Conservation (phyloP, 2,888 invertebrate genomes). For the Hipparchia semele region DNA sequence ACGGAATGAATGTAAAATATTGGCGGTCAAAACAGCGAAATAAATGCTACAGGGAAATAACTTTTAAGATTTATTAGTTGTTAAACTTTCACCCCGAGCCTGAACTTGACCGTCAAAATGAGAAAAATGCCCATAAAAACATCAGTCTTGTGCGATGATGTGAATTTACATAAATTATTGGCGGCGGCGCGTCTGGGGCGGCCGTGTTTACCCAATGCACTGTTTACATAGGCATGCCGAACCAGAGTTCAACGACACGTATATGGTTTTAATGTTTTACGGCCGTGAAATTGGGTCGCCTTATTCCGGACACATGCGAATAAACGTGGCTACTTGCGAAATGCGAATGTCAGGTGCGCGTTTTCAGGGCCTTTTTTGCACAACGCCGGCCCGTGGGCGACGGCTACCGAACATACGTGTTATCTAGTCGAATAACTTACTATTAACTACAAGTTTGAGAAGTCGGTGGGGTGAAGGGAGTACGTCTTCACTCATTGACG, state of each 20-base stretch:
- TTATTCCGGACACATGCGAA: conserved; percentile 66
- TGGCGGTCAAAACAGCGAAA: not conserved
- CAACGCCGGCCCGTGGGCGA: not conserved
- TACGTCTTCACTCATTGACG: conserved; percentile 82
- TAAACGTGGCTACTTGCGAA: conserved; percentile 50
- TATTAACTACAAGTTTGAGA: conserved; percentile 78
- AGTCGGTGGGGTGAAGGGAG: conserved; percentile 79
- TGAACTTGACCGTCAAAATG: conserved; percentile 81
- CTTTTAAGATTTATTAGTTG: conserved; percentile 55
- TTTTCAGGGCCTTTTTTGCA: not conserved
- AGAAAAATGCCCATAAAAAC: conserved; percentile 73
- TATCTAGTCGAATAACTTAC: conserved; percentile 59
- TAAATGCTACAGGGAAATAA: conserved; percentile 19
- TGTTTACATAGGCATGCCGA: conserved; percentile 74
- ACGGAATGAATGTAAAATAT: not conserved
- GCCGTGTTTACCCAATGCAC: conserved; percentile 68
- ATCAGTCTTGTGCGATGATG: conserved; percentile 78
- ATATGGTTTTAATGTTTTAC: conserved; percentile 69
- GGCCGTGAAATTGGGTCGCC: conserved; percentile 78
- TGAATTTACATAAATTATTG: conserved; percentile 82
- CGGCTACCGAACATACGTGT: conserved; percentile 41
- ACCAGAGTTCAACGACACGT: conserved; percentile 75
- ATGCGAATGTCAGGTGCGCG: conserved; percentile 18
- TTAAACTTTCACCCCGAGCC: conserved; percentile 66
- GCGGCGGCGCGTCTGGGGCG: conserved; percentile 66